Conservation (phyloP, 2,888 invertebrate species). For the Andrena trimmerana region DNA sequence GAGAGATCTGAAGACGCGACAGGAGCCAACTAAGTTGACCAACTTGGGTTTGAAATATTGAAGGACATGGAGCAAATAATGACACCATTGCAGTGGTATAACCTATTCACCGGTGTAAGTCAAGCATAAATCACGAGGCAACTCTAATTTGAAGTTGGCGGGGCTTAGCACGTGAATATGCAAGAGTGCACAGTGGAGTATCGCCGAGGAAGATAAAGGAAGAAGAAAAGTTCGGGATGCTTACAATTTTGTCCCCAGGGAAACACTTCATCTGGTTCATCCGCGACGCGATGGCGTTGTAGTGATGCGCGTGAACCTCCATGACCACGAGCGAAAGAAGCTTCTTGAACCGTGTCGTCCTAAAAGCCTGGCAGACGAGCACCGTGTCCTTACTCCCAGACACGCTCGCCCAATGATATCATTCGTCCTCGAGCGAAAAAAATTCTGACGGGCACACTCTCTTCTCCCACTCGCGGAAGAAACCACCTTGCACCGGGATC, state of each 20-base stretch:
- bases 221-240: slow-evolving; percentile 27
- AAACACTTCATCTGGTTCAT: slow-evolving; percentile 84
- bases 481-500: slow-evolving; percentile 21
- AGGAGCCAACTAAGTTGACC: too few species aligned
- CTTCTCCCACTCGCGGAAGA: slow-evolving; percentile 37
- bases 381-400: slow-evolving; percentile 30
- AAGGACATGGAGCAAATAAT: too few species aligned
- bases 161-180: too few species aligned
- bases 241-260: slow-evolving; percentile 83
- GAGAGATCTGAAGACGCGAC: too few species aligned
- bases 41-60: too few species aligned
- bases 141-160: too few species aligned
- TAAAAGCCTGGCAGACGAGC: not conserved
- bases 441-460: slow-evolving; percentile 34
- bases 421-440: slow-evolving; percentile 59
- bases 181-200: too few species aligned
- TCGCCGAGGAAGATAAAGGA: too few species aligned
- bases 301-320: slow-evolving; percentile 83
- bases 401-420: slow-evolving; percentile 59
- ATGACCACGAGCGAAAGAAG: slow-evolving; percentile 66
- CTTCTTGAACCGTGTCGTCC: not conserved
- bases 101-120: too few species aligned
- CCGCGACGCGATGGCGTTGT: slow-evolving; percentile 80
- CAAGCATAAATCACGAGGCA: too few species aligned
- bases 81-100: too few species aligned